A percentile compares a stretch with the other conserved stretches of the same genome.
phyloP scores from a whole-genome alignment of 1,140 invertebrate species.

The Drosophila takahashii region DNA sequence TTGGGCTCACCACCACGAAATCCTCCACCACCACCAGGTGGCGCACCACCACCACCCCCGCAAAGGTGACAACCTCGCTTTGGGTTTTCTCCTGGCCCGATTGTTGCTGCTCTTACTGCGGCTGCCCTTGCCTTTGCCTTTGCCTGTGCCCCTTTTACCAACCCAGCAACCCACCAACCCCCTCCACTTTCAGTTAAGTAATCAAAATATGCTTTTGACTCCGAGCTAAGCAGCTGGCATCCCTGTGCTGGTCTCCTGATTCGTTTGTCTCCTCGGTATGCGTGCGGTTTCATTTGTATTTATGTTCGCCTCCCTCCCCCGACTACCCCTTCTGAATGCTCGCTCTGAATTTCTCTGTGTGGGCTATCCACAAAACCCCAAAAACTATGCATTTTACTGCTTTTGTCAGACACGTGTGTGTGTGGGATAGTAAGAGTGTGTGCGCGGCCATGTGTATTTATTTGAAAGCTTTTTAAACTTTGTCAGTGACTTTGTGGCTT shows the following conservation, averaged over 20 bases:
- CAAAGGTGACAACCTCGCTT: conserved; percentile 72
- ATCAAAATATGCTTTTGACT: conserved; percentile 83
- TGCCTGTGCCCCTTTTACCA: neutral
- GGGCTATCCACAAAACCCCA: conserved; percentile 67
- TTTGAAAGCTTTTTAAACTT: conserved; percentile 83
- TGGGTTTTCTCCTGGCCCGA: conserved; percentile 46
- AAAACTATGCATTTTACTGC: conserved; percentile 81
- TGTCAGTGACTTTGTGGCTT: conserved; percentile 80
- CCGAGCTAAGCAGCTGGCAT: conserved; percentile 72
- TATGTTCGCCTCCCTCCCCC: conserved; percentile 21
- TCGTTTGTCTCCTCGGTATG: conserved; percentile 40
- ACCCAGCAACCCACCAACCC: neutral
- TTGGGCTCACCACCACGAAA: conserved; percentile 56
- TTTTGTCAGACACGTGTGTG: conserved; percentile 57
- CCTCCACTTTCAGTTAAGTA: conserved; percentile 75
- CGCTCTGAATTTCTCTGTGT: conserved; percentile 14
- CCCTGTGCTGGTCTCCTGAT: conserved; percentile 26
- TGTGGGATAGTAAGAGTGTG: conserved; percentile 2
- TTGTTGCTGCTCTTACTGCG: conserved; percentile 40
- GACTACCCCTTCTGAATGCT: neutral
- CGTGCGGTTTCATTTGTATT: conserved; percentile 74
- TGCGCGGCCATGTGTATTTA: conserved; percentile 66
- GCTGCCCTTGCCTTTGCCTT: conserved; percentile 4
- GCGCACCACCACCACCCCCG: conserved; percentile 18
- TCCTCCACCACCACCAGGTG: conserved; percentile 25